Conservation (phyloP, 1,140 invertebrate genomes). For the Drosophila bipectinata region DNA sequence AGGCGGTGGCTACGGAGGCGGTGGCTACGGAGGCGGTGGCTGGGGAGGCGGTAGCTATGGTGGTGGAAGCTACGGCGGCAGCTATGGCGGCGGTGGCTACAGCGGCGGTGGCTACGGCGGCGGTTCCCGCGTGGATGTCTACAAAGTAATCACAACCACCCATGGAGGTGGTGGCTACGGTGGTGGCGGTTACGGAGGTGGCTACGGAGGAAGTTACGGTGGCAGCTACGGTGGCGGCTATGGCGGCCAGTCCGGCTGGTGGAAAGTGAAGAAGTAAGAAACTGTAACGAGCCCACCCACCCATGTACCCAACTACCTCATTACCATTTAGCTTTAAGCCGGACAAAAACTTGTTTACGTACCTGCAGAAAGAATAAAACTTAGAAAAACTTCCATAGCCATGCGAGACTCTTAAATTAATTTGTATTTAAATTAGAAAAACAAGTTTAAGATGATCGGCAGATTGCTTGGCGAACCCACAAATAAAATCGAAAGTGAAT, state of each 20-base stretch:
- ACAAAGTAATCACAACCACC: slow-evolving; percentile 48
- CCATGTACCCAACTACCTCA: not conserved
- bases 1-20: slow-evolving; percentile 35
- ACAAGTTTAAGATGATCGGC: slow-evolving; percentile 35
- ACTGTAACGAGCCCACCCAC: not conserved
- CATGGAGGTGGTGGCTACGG: slow-evolving; percentile 36
- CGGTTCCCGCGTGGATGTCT: slow-evolving; percentile 39
- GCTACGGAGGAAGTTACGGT: slow-evolving; percentile 33
- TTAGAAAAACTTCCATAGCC: slow-evolving; percentile 9
- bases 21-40: slow-evolving; percentile 21
- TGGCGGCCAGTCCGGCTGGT: slow-evolving; percentile 61
- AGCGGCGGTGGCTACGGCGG: slow-evolving; percentile 23
- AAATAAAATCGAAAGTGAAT: slow-evolving; percentile 40
- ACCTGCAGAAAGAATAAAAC: slow-evolving; percentile 25
- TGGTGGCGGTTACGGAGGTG: slow-evolving; percentile 29
- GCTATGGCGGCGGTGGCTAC: slow-evolving; percentile 16
- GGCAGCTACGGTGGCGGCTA: slow-evolving; percentile 39
- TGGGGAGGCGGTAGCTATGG: slow-evolving; percentile 18
- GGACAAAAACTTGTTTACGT: slow-evolving; percentile 52
- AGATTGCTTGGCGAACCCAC: slow-evolving; percentile 21
- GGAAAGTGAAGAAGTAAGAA: slow-evolving; percentile 55
- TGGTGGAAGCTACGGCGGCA: slow-evolving; percentile 8
- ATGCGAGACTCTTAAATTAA: slow-evolving; percentile 8
- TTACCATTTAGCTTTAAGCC: slow-evolving; percentile 24
- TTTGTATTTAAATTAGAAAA: slow-evolving; percentile 8